Conservation (phyloP, 2,797 vertebrate genomes). For the Syndactyla subalaris region DNA sequence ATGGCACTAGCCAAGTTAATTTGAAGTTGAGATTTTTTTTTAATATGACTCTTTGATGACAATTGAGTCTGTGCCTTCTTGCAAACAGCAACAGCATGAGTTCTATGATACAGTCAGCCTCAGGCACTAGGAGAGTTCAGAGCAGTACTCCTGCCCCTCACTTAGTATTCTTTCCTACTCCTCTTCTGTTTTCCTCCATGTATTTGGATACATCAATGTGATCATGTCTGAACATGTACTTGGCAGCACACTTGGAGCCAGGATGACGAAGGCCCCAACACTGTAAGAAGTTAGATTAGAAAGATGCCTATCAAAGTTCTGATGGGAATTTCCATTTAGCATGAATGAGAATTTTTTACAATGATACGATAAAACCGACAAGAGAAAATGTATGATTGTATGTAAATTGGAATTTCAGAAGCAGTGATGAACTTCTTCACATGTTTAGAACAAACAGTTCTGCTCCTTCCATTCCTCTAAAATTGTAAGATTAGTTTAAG, state of each 20-base stretch:
- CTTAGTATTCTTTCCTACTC: not conserved
- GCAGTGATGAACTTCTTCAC: not conserved
- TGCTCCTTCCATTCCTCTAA: not conserved
- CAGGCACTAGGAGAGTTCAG: not conserved
- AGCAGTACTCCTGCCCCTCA: not conserved
- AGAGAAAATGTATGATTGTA: not conserved
- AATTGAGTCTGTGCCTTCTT: not conserved
- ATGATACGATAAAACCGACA: not conserved
- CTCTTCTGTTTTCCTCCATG: not conserved
- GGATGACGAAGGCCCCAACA: not conserved
- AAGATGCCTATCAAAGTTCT: not conserved
- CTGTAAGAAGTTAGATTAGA: not conserved
- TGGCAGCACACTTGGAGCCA: not conserved
- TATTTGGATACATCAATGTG: not conserved
- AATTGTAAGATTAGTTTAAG: not conserved
- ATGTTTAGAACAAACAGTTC: not conserved
- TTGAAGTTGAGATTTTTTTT: slow-evolving; percentile 6
- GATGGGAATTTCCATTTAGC: not conserved
- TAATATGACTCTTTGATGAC: not conserved
- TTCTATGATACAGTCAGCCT: not conserved
- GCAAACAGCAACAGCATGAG: not conserved
- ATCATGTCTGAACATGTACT: not conserved
- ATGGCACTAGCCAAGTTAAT: slow-evolving; percentile 26
- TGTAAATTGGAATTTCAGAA: not conserved
- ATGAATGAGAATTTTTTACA: not conserved